Conservation (phyloP, 1,140 invertebrate genomes). For the Diabrotica undecimpunctata region DNA sequence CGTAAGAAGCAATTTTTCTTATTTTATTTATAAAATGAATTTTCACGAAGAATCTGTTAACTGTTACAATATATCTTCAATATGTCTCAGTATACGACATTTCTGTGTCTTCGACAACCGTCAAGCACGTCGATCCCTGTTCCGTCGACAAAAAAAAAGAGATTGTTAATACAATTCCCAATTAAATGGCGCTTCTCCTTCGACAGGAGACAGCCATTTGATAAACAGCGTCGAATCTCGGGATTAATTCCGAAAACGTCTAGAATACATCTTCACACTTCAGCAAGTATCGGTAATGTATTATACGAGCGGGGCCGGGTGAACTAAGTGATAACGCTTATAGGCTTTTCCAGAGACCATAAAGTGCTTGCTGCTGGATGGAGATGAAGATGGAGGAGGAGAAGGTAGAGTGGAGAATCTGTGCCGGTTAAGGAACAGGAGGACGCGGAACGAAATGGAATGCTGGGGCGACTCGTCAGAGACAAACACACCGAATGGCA, state of each 20-base stretch:
- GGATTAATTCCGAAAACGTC: slow-evolving; percentile 31
- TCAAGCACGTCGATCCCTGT: no score
- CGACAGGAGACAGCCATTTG: slow-evolving; percentile 16
- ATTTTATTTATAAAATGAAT: no score
- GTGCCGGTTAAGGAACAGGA: not conserved
- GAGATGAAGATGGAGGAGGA: slow-evolving; percentile 1
- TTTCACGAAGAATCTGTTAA: no score
- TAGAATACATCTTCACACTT: slow-evolving; percentile 38
- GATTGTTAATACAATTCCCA: slow-evolving; percentile 16
- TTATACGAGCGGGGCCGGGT: slow-evolving; percentile 23
- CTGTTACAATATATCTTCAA: no score
- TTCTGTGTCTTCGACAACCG: no score
- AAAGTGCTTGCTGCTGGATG: slow-evolving; percentile 23
- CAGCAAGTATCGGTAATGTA: slow-evolving; percentile 39
- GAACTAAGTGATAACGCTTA: slow-evolving; percentile 37
- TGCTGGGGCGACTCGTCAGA: slow-evolving; percentile 3
- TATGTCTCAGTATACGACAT: no score
- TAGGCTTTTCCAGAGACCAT: slow-evolving; percentile 38
- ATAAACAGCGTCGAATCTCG: slow-evolving; percentile 18
- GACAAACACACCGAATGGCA: no score
- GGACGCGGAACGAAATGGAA: slow-evolving; percentile 8
- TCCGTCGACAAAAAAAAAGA: not conserved
- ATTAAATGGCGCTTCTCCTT: slow-evolving; percentile 15
- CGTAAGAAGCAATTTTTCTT: no score
- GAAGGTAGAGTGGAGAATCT: not conserved